Evolutionary conservation across 1,140 invertebrate genomes (phyloP).

Genomic region (Helicoverpa zea): DNA sequence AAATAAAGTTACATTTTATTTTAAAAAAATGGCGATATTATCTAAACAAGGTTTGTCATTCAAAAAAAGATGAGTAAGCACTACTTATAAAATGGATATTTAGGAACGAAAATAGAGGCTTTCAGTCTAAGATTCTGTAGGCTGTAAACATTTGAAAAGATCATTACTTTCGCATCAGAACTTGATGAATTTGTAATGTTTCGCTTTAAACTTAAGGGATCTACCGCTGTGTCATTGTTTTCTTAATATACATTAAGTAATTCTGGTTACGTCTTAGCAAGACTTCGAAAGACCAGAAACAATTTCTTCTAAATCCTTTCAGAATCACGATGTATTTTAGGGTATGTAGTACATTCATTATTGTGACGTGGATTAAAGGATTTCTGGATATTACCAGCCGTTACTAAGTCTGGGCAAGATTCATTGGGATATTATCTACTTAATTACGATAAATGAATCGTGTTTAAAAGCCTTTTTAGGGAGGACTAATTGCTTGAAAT

Average conservation of each 20-base stretch:
- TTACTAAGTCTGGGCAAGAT: constrained; percentile 35
- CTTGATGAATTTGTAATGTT: constrained; percentile 37
- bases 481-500: constrained; percentile 6
- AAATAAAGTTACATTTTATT: no score
- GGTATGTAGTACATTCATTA: constrained; percentile 23
- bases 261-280: neutral
- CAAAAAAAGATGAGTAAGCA: no score
- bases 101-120: neutral
- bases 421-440: constrained; percentile 45
- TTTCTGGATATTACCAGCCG: constrained; percentile 36
- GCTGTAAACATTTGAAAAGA: neutral
- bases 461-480: constrained; percentile 4
- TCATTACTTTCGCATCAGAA: constrained; percentile 26
- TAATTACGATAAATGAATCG: constrained; percentile 35
- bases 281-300: constrained; percentile 6
- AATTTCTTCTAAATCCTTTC: constrained; percentile 29
- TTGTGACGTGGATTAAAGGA: constrained; percentile 33
- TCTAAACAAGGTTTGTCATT: no score
- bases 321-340: constrained; percentile 8
- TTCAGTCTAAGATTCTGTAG: neutral
- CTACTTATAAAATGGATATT: no score
- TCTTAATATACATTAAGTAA: constrained; percentile 29
- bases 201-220: neutral
- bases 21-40: no score
- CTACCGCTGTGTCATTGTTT: neutral